Conservation (phyloP, 2,888 invertebrate species). For the Hermaeophaga mercurialis region DNA sequence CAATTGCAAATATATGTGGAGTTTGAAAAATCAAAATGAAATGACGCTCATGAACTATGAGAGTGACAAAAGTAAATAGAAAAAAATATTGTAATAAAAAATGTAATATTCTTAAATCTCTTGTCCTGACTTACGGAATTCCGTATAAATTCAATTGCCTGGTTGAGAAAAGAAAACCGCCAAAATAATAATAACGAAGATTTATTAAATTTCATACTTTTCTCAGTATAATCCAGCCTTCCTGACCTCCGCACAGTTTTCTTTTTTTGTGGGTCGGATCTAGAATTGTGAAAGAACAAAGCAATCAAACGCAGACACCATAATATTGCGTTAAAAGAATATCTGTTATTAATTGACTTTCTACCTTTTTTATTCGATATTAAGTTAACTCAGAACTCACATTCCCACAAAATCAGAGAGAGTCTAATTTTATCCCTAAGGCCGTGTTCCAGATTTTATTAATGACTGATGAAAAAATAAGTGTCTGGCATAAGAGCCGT, state of each 20-base stretch:
- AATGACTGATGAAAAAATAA: conserved; percentile 13
- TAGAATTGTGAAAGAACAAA: conserved; percentile 16
- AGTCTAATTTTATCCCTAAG: conserved; percentile 6
- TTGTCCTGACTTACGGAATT: too few relatives aligned
- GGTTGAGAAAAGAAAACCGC: too few relatives aligned
- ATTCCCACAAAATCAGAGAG: conserved; percentile 4
- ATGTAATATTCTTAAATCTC: too few relatives aligned
- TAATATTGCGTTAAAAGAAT: conserved; percentile 23
- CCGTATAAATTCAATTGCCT: too few relatives aligned
- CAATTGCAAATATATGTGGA: too few relatives aligned
- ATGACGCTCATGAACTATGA: too few relatives aligned
- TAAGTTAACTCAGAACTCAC: conserved; percentile 2
- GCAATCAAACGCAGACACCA: conserved; percentile 26
- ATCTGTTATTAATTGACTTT: conserved; percentile 27
- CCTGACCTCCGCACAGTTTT: neutral
- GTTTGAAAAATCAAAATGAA: too few relatives aligned
- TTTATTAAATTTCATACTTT: neutral
- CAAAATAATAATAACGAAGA: neutral
- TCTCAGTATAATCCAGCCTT: neutral
- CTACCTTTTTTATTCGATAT: conserved; percentile 16
- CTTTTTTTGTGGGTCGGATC: neutral
- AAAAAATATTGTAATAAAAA: too few relatives aligned
- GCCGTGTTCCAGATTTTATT: conserved; percentile 7
- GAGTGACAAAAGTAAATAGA: too few relatives aligned
- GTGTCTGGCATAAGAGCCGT: conserved; percentile 1